Evolutionary conservation across 2,888 invertebrate genomes (phyloP).

Genomic region (Lomographa bimaculata): DNA sequence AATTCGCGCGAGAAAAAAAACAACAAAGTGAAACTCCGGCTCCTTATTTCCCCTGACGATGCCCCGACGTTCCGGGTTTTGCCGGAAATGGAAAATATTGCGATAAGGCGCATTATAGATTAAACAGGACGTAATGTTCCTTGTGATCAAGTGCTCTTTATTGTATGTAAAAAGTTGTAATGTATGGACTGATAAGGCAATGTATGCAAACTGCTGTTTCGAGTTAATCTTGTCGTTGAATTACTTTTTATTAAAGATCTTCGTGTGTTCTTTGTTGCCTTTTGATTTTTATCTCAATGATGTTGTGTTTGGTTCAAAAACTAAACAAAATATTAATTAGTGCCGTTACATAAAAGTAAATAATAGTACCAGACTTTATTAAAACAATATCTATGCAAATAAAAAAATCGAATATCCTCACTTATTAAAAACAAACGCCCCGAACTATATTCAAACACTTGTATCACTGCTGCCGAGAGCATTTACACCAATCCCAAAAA

Average conservation of each 20-base stretch:
- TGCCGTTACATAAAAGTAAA: no score
- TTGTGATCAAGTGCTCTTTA: slow-evolving; percentile 66
- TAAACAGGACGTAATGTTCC: slow-evolving; percentile 76
- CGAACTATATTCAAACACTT: no score
- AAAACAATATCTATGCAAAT: no score
- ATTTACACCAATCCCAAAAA: no score
- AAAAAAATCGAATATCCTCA: no score
- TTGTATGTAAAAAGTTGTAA: slow-evolving; percentile 62
- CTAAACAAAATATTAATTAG: no score
- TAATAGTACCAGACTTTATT: no score
- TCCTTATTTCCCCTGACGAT: slow-evolving; percentile 82
- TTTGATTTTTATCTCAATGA: no score
- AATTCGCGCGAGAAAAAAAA: slow-evolving; percentile 67
- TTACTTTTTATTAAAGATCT: slow-evolving; percentile 6
- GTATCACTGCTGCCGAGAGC: no score
- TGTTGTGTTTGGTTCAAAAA: no score
- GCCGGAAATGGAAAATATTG: slow-evolving; percentile 83
- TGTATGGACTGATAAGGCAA: slow-evolving; percentile 44
- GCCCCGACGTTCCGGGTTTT: slow-evolving; percentile 57
- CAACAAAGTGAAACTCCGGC: slow-evolving; percentile 81
- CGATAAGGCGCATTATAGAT: slow-evolving; percentile 83
- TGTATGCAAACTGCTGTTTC: slow-evolving; percentile 54
- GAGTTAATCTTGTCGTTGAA: slow-evolving; percentile 6
- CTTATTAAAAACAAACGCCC: no score
- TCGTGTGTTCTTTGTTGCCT: no score